Conservation (phyloP, 2,113 vertebrate species). For the Piprites chloris region DNA sequence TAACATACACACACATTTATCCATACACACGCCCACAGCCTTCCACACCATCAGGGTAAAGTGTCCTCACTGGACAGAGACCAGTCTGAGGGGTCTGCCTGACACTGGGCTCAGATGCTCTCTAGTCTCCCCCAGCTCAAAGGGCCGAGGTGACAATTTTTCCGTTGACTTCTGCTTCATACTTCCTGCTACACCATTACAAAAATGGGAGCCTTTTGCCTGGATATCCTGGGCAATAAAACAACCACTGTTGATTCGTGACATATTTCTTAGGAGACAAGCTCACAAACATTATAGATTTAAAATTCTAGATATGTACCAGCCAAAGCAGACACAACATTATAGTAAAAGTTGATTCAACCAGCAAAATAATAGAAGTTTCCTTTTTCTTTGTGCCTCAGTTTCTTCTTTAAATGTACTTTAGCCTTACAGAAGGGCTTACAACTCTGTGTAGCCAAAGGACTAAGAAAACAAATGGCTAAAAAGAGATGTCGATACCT, state of each 20-base stretch:
- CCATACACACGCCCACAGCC: not conserved
- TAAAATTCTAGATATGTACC: not conserved
- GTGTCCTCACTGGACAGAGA: not conserved
- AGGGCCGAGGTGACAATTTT: not conserved
- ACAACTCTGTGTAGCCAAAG: not conserved
- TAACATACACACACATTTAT: not conserved
- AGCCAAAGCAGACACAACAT: not conserved
- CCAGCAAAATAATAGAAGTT: not conserved
- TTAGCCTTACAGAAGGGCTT: not conserved
- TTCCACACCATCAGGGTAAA: rapidly evolving
- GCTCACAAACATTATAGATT: not conserved
- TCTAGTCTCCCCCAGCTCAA: not conserved
- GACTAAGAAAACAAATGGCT: not conserved
- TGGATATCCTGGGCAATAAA: not conserved
- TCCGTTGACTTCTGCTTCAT: not conserved
- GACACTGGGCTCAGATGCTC: rapidly evolving
- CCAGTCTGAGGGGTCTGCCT: not conserved
- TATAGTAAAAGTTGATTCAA: not conserved
- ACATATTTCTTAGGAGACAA: not conserved
- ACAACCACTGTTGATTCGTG: not conserved
- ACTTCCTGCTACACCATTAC: not conserved
- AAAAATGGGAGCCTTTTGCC: not conserved
- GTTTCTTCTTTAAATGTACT: not conserved
- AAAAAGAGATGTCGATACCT: not conserved
- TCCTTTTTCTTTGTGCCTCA: not conserved